These are phyloP conservation scores for Colletes collaris DNA, from an alignment of 2,888 invertebrate species.

Conservation along the genomic window DNA sequence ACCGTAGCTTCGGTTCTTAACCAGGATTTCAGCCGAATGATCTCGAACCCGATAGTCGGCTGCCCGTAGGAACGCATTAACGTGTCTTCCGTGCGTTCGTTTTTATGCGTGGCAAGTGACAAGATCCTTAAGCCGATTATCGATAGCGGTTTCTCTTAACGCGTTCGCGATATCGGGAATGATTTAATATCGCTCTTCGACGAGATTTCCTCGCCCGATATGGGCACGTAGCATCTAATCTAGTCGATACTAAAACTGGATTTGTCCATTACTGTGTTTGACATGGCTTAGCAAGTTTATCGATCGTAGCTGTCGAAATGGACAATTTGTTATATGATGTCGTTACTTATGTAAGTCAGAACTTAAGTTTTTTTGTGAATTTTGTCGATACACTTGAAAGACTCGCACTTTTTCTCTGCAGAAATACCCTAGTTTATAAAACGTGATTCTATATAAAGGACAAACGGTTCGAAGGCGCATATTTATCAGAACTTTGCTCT, in stretches of 20 bases:
- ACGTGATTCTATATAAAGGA: too few species aligned
- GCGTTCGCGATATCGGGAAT: not conserved
- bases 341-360: too few species aligned
- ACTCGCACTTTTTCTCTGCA: too few species aligned
- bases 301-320: not conserved
- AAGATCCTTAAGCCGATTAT: conserved; percentile 25
- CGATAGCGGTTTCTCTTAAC: conserved; percentile 1
- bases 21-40: conserved; percentile 9
- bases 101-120: not conserved
- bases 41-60: not conserved
- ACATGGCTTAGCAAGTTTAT: not conserved
- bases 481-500: too few species aligned
- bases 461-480: too few species aligned
- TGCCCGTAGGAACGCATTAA: not conserved
- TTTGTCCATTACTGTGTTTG: conserved; percentile 2
- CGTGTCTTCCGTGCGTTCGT: not conserved
- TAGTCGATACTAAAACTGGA: not conserved
- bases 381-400: too few species aligned
- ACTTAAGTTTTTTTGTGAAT: too few species aligned
- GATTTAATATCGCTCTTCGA: conserved; percentile 21
- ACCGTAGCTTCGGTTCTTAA: conserved; percentile 27
- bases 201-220: not conserved
- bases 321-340: not conserved
- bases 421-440: too few species aligned
- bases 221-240: conserved; percentile 23